Percentiles rank a stretch among this genome's conserved stretches.
phyloP scores from a whole-genome alignment of 2,113 vertebrate genomes.

The Illadopsis cleaveri region DNA sequence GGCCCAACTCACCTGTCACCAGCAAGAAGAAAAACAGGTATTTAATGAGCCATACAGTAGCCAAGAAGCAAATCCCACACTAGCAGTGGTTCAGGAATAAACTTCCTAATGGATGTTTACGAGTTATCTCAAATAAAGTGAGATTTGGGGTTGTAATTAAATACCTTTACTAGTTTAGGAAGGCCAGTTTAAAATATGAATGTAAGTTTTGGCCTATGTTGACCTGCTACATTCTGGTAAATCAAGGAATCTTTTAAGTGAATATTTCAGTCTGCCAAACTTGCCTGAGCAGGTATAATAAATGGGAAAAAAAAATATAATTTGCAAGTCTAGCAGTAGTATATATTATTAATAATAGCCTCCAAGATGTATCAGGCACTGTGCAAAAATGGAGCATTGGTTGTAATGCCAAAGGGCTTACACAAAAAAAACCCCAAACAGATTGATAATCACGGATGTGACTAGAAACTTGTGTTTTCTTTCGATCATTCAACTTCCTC shows the following conservation, averaged over 20 bases:
- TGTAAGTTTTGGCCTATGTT: not conserved
- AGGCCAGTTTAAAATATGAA: not conserved
- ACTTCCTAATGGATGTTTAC: not conserved
- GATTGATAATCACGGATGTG: not conserved
- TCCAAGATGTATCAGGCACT: not conserved
- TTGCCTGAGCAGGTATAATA: not conserved
- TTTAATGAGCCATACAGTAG: not conserved
- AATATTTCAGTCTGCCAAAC: slow-evolving; percentile 7
- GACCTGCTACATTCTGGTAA: not conserved
- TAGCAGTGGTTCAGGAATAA: not conserved
- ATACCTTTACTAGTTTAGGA: not conserved
- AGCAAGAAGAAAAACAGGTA: not conserved
- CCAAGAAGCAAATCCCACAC: not conserved
- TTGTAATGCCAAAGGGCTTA: not conserved
- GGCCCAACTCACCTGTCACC: not conserved
- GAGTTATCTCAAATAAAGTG: not conserved
- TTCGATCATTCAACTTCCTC: not conserved
- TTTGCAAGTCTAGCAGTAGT: not conserved
- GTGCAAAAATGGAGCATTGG: not conserved
- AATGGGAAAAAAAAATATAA: not conserved
- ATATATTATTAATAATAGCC: slow-evolving; percentile 45
- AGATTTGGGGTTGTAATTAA: slow-evolving; percentile 17
- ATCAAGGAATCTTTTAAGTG: not conserved
- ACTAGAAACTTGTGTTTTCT: not conserved
- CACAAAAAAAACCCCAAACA: not conserved